Percentiles rank a stretch among this genome's conserved stretches.
These are phyloP conservation scores for Reticulitermes speratus DNA, from an alignment of 1,140 invertebrate genomes.

Conservation along the genomic window DNA sequence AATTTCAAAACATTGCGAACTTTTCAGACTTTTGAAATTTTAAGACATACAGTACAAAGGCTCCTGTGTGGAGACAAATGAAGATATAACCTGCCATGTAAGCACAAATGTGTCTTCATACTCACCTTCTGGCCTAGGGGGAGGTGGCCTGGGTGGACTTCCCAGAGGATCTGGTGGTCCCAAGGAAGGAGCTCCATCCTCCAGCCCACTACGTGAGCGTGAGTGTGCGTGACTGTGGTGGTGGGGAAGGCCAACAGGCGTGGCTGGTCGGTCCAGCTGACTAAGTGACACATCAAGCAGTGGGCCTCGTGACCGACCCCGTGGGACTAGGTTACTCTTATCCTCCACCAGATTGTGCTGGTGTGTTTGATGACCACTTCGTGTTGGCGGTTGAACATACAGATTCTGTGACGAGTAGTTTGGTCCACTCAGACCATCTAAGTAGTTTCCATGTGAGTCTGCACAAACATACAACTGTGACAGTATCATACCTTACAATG, in stretches of 20 bases:
- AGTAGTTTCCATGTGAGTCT: constrained; percentile 41
- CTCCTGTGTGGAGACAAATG: no score
- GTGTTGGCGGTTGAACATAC: constrained; percentile 85
- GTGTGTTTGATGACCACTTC: constrained; percentile 44
- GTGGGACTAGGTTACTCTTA: constrained; percentile 67
- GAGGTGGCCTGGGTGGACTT: constrained; percentile 77
- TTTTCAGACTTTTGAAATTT: no score
- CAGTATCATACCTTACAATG: neutral
- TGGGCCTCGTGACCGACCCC: constrained; percentile 69
- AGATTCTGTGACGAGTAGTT: constrained; percentile 86
- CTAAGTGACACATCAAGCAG: constrained; percentile 62
- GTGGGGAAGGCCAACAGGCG: constrained; percentile 43
- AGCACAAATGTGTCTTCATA: neutral
- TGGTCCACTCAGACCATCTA: constrained; percentile 47
- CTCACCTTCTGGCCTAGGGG: constrained; percentile 76
- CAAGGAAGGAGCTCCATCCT: constrained; percentile 33
- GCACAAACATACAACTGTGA: neutral
- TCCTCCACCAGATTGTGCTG: constrained; percentile 52
- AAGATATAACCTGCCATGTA: no score
- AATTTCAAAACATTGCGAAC: no score
- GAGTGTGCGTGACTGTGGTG: constrained; percentile 39
- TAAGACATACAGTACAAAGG: no score
- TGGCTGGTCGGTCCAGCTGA: constrained; percentile 57
- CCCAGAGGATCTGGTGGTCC: constrained; percentile 45
- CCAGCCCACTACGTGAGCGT: constrained; percentile 42